phyloP scores from a whole-genome alignment of 2,113 vertebrate genomes.

The Odocoileus hemionus region DNA sequence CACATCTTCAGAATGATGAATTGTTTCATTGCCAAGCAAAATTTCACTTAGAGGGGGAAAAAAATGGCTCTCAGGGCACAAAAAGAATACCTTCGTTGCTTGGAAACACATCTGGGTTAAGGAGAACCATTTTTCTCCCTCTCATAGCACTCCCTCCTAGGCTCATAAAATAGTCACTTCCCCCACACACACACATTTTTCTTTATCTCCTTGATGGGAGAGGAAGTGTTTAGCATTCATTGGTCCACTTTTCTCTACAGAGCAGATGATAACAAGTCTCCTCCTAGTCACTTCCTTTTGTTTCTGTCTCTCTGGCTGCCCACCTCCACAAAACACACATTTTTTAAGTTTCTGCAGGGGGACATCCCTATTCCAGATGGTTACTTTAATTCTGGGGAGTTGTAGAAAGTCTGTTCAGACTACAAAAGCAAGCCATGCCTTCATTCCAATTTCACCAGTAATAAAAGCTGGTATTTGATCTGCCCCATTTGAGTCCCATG shows the following conservation, averaged over 20 bases:
- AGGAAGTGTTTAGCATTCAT: neutral
- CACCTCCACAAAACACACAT: neutral
- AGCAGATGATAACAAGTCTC: neutral
- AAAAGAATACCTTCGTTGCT: neutral
- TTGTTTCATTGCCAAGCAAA: constrained; percentile 36
- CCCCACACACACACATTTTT: neutral
- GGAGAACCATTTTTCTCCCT: neutral
- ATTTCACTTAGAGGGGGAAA: neutral
- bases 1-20: constrained; percentile 25
- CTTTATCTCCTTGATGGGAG: neutral
- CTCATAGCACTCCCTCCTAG: neutral
- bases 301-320: neutral
- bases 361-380: neutral
- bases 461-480: neutral
- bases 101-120: constrained; percentile 20
- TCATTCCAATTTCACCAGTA: neutral
- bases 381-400: neutral
- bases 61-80: neutral
- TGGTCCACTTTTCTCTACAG: neutral
- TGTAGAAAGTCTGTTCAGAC: neutral
- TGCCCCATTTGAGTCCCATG: neutral
- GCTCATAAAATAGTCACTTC: neutral
- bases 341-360: neutral
- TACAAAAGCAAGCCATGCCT: neutral
- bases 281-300: neutral